Conservation (phyloP, 2,797 vertebrate genomes). For the Decapterus maruadsi region DNA sequence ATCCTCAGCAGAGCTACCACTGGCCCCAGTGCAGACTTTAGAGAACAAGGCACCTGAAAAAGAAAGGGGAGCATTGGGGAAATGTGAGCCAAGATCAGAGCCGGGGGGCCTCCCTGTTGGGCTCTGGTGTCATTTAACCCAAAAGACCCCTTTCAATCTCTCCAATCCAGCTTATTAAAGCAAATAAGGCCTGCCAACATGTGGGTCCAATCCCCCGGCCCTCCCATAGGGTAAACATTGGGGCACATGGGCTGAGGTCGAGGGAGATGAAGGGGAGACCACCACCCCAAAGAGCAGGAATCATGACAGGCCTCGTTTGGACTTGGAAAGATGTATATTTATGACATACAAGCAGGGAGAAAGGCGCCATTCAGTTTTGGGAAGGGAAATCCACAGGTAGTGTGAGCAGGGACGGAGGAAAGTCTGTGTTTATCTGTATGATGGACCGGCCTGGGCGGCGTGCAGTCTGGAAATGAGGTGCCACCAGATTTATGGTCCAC, state of each 20-base stretch:
- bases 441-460: conserved; percentile 26
- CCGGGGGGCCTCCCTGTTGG: conserved; percentile 55
- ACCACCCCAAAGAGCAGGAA: conserved; percentile 58
- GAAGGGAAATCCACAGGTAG: conserved; percentile 40
- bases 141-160: conserved; percentile 71
- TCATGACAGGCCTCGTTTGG: conserved; percentile 67
- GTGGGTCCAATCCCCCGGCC: conserved; percentile 79
- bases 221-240: conserved; percentile 74
- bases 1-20: conserved; percentile 42
- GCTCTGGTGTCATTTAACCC: conserved; percentile 81
- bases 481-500: conserved; percentile 39
- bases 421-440: conserved; percentile 41
- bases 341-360: conserved; percentile 55
- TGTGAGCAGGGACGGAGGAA: conserved; percentile 19
- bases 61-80: conserved; percentile 12
- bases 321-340: conserved; percentile 66
- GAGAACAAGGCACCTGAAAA: conserved; percentile 56
- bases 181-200: conserved; percentile 81
- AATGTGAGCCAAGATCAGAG: conserved; percentile 69
- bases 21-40: conserved; percentile 20
- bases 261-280: conserved; percentile 64
- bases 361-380: conserved; percentile 55
- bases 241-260: conserved; percentile 38
- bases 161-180: conserved; percentile 83
- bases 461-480: conserved; percentile 42